phyloP scores from a whole-genome alignment of 2,113 vertebrate genomes.

The Apaloderma vittatum region DNA sequence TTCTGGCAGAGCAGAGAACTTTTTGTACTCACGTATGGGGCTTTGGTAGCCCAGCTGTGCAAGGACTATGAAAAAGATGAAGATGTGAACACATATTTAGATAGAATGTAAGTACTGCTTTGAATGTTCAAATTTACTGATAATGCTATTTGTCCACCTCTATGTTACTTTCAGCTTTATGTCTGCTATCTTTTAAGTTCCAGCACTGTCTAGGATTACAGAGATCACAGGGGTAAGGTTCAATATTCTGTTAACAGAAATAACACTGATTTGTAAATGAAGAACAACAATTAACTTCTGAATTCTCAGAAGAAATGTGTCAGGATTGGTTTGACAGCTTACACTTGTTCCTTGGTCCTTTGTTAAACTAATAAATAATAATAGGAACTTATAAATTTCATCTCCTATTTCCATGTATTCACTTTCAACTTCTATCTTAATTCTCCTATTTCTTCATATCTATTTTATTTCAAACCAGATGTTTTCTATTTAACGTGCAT shows the following conservation, averaged over 20 bases:
- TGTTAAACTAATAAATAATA: background rate
- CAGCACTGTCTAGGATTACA: background rate
- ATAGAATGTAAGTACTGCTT: constrained; percentile 83
- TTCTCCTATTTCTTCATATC: background rate
- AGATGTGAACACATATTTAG: constrained; percentile 84
- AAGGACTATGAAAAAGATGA: constrained; percentile 86
- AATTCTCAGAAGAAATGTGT: background rate
- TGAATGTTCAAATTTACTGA: background rate
- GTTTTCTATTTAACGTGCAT: background rate
- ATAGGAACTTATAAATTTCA: background rate
- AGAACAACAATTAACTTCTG: background rate
- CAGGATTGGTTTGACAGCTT: background rate
- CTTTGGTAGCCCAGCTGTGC: constrained; percentile 84
- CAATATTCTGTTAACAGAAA: background rate
- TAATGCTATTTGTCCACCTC: background rate
- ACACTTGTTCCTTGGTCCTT: background rate
- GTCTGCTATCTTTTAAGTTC: background rate
- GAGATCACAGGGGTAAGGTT: background rate
- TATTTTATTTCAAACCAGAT: background rate
- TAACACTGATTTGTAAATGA: background rate
- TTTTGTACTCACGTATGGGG: constrained; percentile 84
- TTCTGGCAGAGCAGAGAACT: constrained; percentile 84
- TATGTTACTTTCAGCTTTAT: background rate
- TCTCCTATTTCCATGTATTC: background rate
- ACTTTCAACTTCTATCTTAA: background rate